Base-by-base conservation (phyloP, 2,888 invertebrate genomes). In the Lamellibrachia satsuma region DNA sequence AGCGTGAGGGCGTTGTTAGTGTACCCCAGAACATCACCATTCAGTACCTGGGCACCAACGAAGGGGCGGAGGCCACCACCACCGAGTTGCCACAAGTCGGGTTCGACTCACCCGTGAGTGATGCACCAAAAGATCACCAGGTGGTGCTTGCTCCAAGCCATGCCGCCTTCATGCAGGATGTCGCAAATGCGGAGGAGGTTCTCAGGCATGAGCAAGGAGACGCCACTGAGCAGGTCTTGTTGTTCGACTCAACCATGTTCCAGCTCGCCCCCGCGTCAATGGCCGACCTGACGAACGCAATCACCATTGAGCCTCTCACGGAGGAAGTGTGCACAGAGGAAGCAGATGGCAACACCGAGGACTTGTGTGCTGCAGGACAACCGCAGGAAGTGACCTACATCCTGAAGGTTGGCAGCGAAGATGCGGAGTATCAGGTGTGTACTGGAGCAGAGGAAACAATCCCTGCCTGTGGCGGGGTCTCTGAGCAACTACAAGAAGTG, bases 1-100 rank as follows among this genome's bases (percentile, higher is more conserved):
- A 93, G 75, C 93, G 94, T 22, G 93, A 94, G 51, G 97, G 97
- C 97, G 97, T 94, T 11, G 93, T 92, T 27, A 94, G 94, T 92
- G 93, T 94, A 3, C 94, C 94, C 3, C 94, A 94, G 92, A 93
- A 93, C 93, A 93, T 94, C 92, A 91, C 92, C 60, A 93, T 94
- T 11, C 93, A 93, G 90, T 93, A 93, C 75, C 52, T 93, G 15
- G 91, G 92, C 11, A 91, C 90, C 39, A 15, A 52, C 22, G 52
- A 27, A 27, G 39, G 51, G 22, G 92, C 55, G 15, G 91, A 92
- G 90, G 52, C 22, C 15, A 75, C 4, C 75, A 75, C 75, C 75
- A 75, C 75, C 22, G 75, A 75, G 22, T 75, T 22, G n/a, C 75
- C 75, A 3, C 75, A 75, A 22, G 15, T 15, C 6, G 75, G 6